Evolutionary conservation across 2,797 vertebrate species (phyloP).

Genomic region (Masticophis lateralis): DNA sequence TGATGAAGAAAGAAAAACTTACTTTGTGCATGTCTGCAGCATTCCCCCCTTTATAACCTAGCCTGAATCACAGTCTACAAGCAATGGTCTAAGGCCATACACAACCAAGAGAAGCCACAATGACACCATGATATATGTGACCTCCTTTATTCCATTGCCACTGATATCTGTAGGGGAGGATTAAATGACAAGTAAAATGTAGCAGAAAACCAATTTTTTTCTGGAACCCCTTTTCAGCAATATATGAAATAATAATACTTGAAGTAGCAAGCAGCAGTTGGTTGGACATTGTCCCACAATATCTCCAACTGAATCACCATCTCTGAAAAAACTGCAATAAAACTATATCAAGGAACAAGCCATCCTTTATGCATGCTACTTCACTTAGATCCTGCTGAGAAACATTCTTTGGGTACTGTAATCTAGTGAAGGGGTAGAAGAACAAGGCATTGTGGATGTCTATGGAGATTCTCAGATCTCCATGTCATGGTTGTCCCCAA

Average conservation of each 20-base stretch:
- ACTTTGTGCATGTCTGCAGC: not conserved
- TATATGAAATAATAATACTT: not conserved
- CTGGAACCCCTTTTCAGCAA: not conserved
- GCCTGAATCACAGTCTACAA: not conserved
- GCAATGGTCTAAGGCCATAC: not conserved
- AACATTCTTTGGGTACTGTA: not conserved
- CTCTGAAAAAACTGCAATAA: not conserved
- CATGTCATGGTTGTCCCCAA: not conserved
- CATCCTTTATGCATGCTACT: not conserved
- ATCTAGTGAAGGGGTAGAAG: not conserved
- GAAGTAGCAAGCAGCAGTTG: not conserved
- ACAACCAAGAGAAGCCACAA: not conserved
- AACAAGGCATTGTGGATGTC: not conserved
- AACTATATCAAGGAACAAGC: not conserved
- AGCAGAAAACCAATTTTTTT: not conserved
- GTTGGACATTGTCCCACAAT: not conserved
- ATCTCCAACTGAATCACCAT: not conserved
- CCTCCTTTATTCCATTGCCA: not conserved
- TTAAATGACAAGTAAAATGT: not conserved
- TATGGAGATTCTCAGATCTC: not conserved
- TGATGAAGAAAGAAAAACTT: not conserved
- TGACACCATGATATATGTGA: not conserved
- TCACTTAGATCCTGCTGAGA: not conserved
- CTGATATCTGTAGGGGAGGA: not conserved
- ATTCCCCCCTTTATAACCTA: not conserved